phyloP scores from a whole-genome alignment of 2,113 vertebrate genomes.

The Spermophilus dauricus region DNA sequence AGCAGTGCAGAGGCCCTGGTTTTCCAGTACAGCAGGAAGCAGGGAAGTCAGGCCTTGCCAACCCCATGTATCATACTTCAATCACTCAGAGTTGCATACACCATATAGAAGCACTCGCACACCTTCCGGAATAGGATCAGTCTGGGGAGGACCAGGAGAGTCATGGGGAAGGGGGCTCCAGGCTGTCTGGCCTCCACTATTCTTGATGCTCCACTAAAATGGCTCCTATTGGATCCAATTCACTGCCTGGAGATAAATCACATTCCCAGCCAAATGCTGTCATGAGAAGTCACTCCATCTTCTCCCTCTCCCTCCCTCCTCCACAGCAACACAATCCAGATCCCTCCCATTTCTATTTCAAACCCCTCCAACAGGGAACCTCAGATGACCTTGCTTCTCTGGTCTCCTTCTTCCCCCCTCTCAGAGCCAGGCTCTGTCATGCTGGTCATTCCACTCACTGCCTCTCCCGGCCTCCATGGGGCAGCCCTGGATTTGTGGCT shows the following conservation, averaged over 20 bases:
- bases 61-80: rapidly evolving
- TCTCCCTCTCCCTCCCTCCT: not conserved
- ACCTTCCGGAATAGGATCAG: not conserved
- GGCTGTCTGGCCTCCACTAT: not conserved
- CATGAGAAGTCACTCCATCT: constrained; percentile 41
- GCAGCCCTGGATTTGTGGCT: not conserved
- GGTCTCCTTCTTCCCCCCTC: not conserved
- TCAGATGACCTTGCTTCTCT: not conserved
- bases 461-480: not conserved
- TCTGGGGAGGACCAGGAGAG: not conserved
- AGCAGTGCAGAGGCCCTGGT: not conserved
- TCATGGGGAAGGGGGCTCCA: not conserved
- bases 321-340: constrained; percentile 44
- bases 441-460: not conserved
- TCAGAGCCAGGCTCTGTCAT: not conserved
- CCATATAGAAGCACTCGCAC: not conserved
- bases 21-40: not conserved
- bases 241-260: constrained; percentile 35
- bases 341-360: constrained; percentile 23
- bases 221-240: not conserved
- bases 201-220: not conserved
- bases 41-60: not conserved
- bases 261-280: constrained; percentile 30
- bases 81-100: not conserved
- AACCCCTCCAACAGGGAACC: not conserved